These are phyloP conservation scores for Achroia grisella DNA, from an alignment of 1,140 invertebrate species.

Conservation along the genomic window DNA sequence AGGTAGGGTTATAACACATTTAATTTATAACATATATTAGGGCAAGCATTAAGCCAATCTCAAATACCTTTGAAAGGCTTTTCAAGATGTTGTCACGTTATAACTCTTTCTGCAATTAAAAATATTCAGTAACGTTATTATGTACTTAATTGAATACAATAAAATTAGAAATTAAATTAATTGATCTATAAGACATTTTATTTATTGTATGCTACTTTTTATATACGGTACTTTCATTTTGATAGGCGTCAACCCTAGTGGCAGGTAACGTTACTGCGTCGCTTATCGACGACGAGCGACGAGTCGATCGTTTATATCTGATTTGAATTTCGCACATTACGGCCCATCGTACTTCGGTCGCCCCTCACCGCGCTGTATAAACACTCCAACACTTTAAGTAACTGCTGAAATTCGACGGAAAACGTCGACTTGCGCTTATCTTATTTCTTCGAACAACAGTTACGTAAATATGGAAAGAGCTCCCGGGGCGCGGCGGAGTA, in stretches of 20 bases:
- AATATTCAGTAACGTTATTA: too few relatives aligned
- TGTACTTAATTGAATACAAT: not conserved
- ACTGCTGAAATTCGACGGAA: constrained; percentile 38
- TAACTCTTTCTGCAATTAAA: too few relatives aligned
- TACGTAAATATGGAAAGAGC: constrained; percentile 57
- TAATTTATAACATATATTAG: too few relatives aligned
- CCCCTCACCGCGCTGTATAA: constrained; percentile 29
- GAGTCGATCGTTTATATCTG: constrained; percentile 50
- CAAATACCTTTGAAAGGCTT: too few relatives aligned
- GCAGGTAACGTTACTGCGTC: constrained; percentile 29
- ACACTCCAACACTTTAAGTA: constrained; percentile 39
- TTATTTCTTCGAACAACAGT: constrained; percentile 49
- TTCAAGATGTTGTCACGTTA: too few relatives aligned
- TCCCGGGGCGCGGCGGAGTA: constrained; percentile 42
- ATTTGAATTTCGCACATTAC: constrained; percentile 56
- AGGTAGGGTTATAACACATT: constrained; percentile 2
- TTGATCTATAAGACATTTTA: not conserved
- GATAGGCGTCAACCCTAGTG: not conserved
- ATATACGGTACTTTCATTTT: not conserved
- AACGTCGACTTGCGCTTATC: constrained; percentile 38
- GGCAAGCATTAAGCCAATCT: too few relatives aligned
- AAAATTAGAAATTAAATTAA: not conserved
- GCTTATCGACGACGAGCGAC: constrained; percentile 35
- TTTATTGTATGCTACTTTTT: not conserved
- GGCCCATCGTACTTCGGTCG: constrained; percentile 20